phyloP scores from a whole-genome alignment of 2,888 invertebrate genomes.

The Brenthis daphne region DNA sequence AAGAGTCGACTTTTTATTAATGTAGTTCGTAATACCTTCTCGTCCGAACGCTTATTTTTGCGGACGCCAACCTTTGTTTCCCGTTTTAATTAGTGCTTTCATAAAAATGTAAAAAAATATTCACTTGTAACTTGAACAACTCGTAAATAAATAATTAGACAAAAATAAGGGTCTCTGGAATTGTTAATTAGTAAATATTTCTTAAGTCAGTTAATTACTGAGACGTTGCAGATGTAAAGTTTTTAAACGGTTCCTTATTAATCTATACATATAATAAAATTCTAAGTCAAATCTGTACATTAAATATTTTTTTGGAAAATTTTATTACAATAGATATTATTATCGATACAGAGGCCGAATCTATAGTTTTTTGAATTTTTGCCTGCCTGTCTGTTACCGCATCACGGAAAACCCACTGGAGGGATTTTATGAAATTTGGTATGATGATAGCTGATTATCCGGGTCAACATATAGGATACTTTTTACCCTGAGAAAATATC shows the following conservation, averaged over 20 bases:
- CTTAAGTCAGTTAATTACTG: conserved; percentile 14
- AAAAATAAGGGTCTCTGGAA: conserved; percentile 9
- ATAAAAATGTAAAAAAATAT: conserved; percentile 24
- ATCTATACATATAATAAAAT: no score
- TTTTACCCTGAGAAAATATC: no score
- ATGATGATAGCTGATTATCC: no score
- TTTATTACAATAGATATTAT: no score
- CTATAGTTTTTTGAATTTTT: no score
- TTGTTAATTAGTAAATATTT: conserved; percentile 18
- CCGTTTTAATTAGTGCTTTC: conserved; percentile 29
- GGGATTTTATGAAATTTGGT: no score
- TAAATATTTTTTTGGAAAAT: no score
- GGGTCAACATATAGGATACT: no score
- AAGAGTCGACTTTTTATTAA: conserved; percentile 30
- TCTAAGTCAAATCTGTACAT: no score
- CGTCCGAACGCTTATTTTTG: conserved; percentile 10
- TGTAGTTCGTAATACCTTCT: conserved; percentile 19
- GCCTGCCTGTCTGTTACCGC: no score
- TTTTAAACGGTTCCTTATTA: not conserved
- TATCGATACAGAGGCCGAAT: no score
- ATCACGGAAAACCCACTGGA: no score
- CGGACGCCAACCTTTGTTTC: conserved; percentile 12
- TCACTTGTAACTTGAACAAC: conserved; percentile 15
- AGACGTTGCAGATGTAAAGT: not conserved
- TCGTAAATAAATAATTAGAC: conserved; percentile 18